phyloP scores from a whole-genome alignment of 1,140 invertebrate genomes.

The Stegodyphus mimosarum region DNA sequence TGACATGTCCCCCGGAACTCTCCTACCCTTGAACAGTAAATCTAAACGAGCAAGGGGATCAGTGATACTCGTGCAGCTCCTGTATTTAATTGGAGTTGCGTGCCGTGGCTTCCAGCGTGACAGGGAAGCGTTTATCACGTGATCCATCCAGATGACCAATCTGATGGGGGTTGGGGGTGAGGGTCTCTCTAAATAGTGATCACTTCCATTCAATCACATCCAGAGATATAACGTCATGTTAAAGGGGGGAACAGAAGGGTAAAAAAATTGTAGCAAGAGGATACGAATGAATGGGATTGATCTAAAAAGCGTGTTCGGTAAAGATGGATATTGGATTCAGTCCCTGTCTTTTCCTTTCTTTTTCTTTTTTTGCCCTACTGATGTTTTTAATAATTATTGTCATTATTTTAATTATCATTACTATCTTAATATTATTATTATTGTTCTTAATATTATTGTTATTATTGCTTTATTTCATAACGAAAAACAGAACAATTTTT shows the following conservation, averaged over 20 bases:
- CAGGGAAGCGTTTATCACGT: constrained; percentile 33
- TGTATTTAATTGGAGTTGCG: constrained; percentile 14
- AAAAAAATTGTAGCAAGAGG: not conserved
- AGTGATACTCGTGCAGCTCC: not conserved
- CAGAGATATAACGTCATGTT: not conserved
- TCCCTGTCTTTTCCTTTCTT: too few relatives aligned
- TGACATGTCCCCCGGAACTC: not conserved
- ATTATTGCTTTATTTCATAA: too few relatives aligned
- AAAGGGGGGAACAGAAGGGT: not conserved
- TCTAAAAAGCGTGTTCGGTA: not conserved
- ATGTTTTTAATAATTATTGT: too few relatives aligned
- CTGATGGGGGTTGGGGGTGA: not conserved
- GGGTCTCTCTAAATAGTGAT: constrained; percentile 24
- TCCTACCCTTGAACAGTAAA: not conserved
- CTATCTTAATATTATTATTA: too few relatives aligned
- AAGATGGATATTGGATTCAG: not conserved
- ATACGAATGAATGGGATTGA: not conserved
- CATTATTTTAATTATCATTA: too few relatives aligned
- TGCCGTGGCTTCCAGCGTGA: constrained; percentile 14
- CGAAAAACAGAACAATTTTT: too few relatives aligned
- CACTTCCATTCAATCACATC: constrained; percentile 29
- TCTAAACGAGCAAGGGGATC: not conserved
- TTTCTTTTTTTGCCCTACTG: too few relatives aligned
- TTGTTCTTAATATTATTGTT: too few relatives aligned
- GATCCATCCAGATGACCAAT: constrained; percentile 19